Conservation (phyloP, 2,113 vertebrate genomes). For the Gasterosteus nipponicus region DNA sequence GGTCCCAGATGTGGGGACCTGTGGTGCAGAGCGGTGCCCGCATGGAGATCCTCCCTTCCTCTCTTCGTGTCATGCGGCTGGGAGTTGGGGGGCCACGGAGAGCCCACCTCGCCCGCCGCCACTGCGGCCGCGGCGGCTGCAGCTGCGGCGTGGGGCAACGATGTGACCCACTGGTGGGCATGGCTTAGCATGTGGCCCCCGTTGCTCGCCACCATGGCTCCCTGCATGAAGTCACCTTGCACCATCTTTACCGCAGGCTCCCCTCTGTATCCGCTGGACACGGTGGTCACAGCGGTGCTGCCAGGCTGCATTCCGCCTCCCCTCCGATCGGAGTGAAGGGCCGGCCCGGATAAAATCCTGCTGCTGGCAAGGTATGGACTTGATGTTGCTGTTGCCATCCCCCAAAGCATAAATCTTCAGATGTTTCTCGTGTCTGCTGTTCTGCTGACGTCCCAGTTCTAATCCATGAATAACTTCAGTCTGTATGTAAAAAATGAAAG, state of each 20-base stretch:
- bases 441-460: constrained; percentile 57
- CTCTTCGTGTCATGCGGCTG: constrained; percentile 89
- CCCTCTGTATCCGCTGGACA: constrained; percentile 89
- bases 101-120: constrained; percentile 87
- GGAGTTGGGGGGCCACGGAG: constrained; percentile 88
- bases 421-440: constrained; percentile 51
- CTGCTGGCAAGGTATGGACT: constrained; percentile 91
- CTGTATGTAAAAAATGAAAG: background rate
- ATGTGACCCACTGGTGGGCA: constrained; percentile 96
- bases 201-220: constrained; percentile 92
- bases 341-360: constrained; percentile 88
- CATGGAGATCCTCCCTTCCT: constrained; percentile 88
- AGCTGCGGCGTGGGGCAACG: constrained; percentile 91
- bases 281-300: constrained; percentile 85
- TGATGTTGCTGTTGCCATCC: constrained; percentile 92
- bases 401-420: constrained; percentile 76
- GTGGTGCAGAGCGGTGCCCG: constrained; percentile 89
- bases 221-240: constrained; percentile 96
- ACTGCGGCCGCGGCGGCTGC: constrained; percentile 89
- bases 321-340: constrained; percentile 89
- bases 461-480: constrained; percentile 68
- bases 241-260: constrained; percentile 92
- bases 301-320: constrained; percentile 89
- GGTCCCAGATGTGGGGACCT: constrained; percentile 85
- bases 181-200: constrained; percentile 95